Conservation (phyloP, 2,797 vertebrate species). For the Rhabdomys pumilio region DNA sequence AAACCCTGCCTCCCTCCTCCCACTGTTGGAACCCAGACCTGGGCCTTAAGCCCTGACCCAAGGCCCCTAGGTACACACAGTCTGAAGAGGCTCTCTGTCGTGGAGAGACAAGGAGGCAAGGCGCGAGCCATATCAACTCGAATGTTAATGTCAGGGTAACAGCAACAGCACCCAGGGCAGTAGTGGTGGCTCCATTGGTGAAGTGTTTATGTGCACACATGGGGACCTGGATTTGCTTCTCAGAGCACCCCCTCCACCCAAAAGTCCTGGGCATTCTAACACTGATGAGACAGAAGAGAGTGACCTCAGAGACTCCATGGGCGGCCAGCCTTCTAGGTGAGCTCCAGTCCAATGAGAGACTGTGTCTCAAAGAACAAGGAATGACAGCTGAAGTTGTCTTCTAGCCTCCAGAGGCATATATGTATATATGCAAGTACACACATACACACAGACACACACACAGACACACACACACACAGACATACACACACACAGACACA, state of each 20-base stretch:
- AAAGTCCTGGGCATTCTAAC: not conserved
- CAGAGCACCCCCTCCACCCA: not conserved
- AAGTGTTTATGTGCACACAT: not conserved
- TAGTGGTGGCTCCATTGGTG: not conserved
- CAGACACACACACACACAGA: not conserved
- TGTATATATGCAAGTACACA: not conserved
- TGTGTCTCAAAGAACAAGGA: not conserved
- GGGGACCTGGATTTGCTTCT: not conserved
- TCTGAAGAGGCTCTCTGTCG: not conserved
- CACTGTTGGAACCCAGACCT: not conserved
- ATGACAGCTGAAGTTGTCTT: not conserved
- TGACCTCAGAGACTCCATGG: not conserved
- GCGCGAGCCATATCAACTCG: not conserved
- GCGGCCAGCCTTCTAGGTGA: not conserved
- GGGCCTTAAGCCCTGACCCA: not conserved
- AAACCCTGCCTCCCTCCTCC: not conserved
- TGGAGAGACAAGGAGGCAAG: not conserved
- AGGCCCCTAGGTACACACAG: not conserved
- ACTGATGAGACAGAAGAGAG: not conserved
- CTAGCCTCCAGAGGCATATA: not conserved
- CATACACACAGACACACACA: not conserved
- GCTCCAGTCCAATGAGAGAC: not conserved
- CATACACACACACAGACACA: not conserved
- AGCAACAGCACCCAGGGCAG: not conserved
- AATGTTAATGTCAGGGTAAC: too few relatives aligned